Percentiles rank a stretch among this genome's conserved stretches.
Evolutionary conservation across 2,888 invertebrate genomes (phyloP).

Genomic region (Aphidoletes aphidimyza): DNA sequence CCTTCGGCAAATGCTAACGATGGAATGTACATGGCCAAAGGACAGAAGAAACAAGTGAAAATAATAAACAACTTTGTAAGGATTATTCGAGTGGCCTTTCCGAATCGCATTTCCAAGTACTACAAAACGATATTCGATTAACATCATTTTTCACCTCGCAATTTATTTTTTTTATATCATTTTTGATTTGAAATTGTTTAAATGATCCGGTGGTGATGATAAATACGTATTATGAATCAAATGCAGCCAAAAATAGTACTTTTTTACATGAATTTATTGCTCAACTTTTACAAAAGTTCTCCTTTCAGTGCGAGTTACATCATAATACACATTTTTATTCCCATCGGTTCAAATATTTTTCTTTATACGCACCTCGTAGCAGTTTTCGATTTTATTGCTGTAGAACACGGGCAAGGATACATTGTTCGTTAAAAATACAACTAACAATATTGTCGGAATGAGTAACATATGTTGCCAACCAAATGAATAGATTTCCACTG

Average conservation of each 20-base stretch:
- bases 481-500: conserved; percentile 68
- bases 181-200: too few relatives aligned
- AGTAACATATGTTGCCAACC: conserved; percentile 67
- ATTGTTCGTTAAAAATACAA: conserved; percentile 62
- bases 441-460: conserved; percentile 65
- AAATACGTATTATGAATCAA: too few relatives aligned
- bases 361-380: conserved; percentile 66
- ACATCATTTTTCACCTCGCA: too few relatives aligned
- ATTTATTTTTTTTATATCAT: too few relatives aligned
- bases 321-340: too few relatives aligned
- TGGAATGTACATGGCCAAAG: conserved; percentile 64
- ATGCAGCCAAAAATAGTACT: too few relatives aligned
- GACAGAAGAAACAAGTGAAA: conserved; percentile 62
- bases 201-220: too few relatives aligned
- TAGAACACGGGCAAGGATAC: conserved; percentile 69
- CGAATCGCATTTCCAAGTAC: conserved; percentile 65
- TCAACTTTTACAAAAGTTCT: neutral
- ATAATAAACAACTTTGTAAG: conserved; percentile 62
- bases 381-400: conserved; percentile 67
- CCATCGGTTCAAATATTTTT: too few relatives aligned
- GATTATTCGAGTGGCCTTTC: conserved; percentile 62
- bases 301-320: neutral
- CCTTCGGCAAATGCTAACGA: conserved; percentile 64
- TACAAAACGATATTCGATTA: too few relatives aligned
- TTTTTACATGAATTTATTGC: neutral